Percentiles rank a stretch among this genome's conserved stretches.
Evolutionary conservation across 2,113 vertebrate species (phyloP).

Genomic region (Cyanoderma ruficeps): DNA sequence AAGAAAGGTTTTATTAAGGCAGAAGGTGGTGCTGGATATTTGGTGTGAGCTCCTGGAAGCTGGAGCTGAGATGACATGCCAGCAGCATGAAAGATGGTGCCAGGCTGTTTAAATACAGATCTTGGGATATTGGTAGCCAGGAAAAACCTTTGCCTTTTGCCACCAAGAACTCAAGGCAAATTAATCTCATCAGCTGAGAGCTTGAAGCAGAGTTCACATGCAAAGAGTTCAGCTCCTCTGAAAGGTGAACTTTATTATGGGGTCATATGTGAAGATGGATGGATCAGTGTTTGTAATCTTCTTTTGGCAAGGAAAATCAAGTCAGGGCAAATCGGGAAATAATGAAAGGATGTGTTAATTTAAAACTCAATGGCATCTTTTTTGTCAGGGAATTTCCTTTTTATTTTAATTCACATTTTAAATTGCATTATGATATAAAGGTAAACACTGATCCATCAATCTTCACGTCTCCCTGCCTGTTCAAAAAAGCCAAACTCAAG

Average conservation of each 20-base stretch:
- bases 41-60: not conserved
- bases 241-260: not conserved
- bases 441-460: not conserved
- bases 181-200: not conserved
- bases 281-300: not conserved
- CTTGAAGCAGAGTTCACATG: not conserved
- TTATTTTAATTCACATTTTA: not conserved
- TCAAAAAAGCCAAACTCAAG: not conserved
- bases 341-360: not conserved
- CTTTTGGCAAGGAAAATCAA: not conserved
- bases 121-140: not conserved
- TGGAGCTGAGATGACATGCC: not conserved
- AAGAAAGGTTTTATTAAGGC: not conserved
- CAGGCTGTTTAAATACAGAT: not conserved
- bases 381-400: not conserved
- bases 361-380: not conserved
- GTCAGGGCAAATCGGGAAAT: not conserved
- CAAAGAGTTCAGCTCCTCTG: not conserved
- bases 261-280: accelerated
- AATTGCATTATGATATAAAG: not conserved
- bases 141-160: not conserved
- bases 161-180: not conserved
- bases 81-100: not conserved
- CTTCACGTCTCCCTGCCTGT: not conserved
- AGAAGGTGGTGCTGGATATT: not conserved